These are phyloP conservation scores for Novumbra hubbsi DNA, from an alignment of 2,797 vertebrate species.

Conservation along the genomic window DNA sequence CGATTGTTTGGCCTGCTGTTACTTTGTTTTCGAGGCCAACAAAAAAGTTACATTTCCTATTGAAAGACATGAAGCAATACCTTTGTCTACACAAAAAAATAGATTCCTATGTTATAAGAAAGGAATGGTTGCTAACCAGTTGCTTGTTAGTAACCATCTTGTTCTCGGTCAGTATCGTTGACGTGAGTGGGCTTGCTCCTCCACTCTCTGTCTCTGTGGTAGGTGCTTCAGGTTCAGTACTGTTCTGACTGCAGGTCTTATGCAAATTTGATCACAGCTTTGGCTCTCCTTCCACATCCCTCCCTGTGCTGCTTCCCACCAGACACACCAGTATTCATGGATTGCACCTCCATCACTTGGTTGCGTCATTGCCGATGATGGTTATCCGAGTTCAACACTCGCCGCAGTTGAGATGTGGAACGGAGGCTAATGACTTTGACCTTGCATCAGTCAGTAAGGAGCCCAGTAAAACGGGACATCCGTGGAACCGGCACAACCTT, in stretches of 20 bases:
- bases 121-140: background rate
- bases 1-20: too few species aligned
- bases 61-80: too few species aligned
- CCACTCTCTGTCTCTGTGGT: slow-evolving; percentile 9
- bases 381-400: too few species aligned
- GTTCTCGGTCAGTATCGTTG: background rate
- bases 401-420: too few species aligned
- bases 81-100: background rate
- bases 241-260: slow-evolving; percentile 37
- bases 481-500: too few species aligned
- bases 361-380: background rate
- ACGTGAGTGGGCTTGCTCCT: background rate
- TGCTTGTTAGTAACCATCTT: background rate
- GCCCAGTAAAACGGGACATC: too few species aligned
- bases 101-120: background rate
- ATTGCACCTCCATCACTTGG: background rate
- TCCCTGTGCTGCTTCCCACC: background rate
- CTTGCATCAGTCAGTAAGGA: too few species aligned
- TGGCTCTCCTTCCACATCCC: slow-evolving; percentile 39
- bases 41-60: too few species aligned
- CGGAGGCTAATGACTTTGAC: too few species aligned
- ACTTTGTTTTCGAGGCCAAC: too few species aligned
- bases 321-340: slow-evolving; percentile 24
- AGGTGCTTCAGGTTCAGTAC: slow-evolving; percentile 32
- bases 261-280: slow-evolving; percentile 58